Percentiles rank a stretch among this genome's conserved stretches.
These are phyloP conservation scores for Mungos mungo DNA, from an alignment of 2,113 vertebrate genomes.

Conservation along the genomic window DNA sequence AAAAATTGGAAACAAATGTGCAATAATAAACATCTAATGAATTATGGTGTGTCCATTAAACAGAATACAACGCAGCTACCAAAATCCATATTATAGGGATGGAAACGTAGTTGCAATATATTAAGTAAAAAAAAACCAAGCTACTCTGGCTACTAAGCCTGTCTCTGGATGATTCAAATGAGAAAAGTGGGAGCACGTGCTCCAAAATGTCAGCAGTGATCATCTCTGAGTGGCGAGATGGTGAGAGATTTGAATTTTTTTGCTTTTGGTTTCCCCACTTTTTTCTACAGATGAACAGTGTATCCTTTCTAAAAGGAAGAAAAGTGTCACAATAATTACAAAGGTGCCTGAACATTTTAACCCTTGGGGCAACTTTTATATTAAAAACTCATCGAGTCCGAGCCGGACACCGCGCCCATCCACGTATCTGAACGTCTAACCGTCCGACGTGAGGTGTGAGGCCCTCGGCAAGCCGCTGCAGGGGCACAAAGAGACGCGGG, in stretches of 20 bases:
- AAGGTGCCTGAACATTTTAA: background rate
- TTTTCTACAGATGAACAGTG: constrained; percentile 2
- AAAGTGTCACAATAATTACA: background rate
- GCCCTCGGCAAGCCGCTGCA: background rate
- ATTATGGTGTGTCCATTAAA: background rate
- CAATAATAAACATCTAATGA: background rate
- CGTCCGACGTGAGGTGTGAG: fast-evolving
- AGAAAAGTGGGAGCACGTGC: background rate
- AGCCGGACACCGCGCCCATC: background rate
- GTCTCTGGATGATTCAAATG: background rate
- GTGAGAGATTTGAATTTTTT: background rate
- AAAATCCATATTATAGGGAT: background rate
- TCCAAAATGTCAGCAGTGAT: background rate
- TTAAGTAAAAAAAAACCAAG: background rate
- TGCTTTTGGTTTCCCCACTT: background rate
- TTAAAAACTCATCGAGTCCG: background rate
- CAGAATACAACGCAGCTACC: background rate
- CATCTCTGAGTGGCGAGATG: background rate
- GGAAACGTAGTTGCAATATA: background rate
- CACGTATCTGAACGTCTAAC: too few species aligned
- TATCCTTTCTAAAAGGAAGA: background rate
- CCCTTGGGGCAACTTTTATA: background rate
- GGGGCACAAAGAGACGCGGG: background rate
- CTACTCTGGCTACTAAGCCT: background rate
- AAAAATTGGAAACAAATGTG: background rate